phyloP scores from a whole-genome alignment of 2,797 vertebrate genomes.

The Coracias cyanogaster region DNA sequence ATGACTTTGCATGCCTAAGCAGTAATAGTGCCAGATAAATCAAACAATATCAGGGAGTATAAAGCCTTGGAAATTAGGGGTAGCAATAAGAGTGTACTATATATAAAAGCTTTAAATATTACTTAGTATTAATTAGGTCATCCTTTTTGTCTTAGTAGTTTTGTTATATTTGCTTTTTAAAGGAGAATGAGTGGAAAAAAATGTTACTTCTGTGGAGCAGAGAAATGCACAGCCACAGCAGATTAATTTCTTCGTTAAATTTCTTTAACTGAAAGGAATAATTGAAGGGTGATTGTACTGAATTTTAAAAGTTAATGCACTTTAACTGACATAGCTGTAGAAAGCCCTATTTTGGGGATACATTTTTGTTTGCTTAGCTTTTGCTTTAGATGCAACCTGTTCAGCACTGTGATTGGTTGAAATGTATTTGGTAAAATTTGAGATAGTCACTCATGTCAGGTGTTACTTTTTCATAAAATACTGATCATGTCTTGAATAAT shows the following conservation, averaged over 20 bases:
- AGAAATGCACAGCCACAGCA: slow-evolving; percentile 20
- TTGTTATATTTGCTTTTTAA: slow-evolving; percentile 50
- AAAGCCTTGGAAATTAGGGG: slow-evolving; percentile 1
- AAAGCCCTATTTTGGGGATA: slow-evolving; percentile 32
- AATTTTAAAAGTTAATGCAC: slow-evolving; percentile 7
- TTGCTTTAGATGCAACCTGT: slow-evolving; percentile 29
- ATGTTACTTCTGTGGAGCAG: neutral
- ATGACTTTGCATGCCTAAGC: neutral
- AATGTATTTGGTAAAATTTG: slow-evolving; percentile 50
- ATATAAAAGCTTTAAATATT: slow-evolving; percentile 51
- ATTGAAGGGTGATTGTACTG: slow-evolving; percentile 30
- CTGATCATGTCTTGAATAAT: neutral
- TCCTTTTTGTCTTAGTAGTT: slow-evolving; percentile 47
- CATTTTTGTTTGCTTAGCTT: slow-evolving; percentile 35
- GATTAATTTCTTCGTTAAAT: slow-evolving; percentile 56
- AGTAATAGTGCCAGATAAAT: neutral
- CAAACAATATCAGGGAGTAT: neutral
- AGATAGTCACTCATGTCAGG: slow-evolving; percentile 52
- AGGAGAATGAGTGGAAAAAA: neutral
- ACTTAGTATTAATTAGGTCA: slow-evolving; percentile 56
- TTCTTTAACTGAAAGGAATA: slow-evolving; percentile 43
- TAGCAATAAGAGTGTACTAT: neutral
- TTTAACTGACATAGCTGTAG: neutral
- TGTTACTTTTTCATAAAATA: slow-evolving; percentile 60
- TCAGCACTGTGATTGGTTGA: slow-evolving; percentile 32